Evolutionary conservation across 92 coral and sea anemone genomes (phyloP), one percentile per base, ranked within the genome.

Genomic region (Montipora capitata): DNA sequence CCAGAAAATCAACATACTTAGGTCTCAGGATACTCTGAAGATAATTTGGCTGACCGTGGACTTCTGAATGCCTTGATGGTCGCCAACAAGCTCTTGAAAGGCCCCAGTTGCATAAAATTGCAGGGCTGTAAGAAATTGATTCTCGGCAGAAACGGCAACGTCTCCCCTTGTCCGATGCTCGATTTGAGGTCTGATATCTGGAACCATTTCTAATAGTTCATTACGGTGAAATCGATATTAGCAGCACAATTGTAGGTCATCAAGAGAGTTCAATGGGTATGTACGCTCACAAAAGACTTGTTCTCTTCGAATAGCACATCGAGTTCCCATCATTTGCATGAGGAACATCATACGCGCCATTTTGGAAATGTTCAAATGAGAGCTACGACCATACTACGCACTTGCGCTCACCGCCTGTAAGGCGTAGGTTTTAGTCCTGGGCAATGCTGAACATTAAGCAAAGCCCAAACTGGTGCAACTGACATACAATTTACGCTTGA

Each of bases 401-500:
- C 45, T 76, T 76, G 49, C 80, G 45, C 80, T 65, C 49, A 76
- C 80, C 66, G 65, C 80, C 80, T 13, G 49, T 76, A 5, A 49
- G 67, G 8, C 62, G 63, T 49, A 76, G 67, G 44, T 45, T 16
- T 76, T 76, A 76, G 42, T 51, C 80, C 40, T 76, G 62, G 51
- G 49, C 54, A 71, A 71, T 52, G 56, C 40, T 71, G 15, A 10
- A 76, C 80, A 59, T 74, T 74, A 14, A 52, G 40, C 3, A 3
- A 76, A 51, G 66, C 80, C 67, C 80, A 76, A 76, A 76, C 64
- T 76, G 67, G 80, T 76, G 80, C 40, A 76, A 76, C 66, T 76
- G 80, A 17, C 64, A 15, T 76, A 51, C 18, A 76, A 52, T 76
- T 51, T 45, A 76, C 40, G 80, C 66, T 57, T 75, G 64, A 44